Base-by-base conservation (phyloP, 2,113 vertebrate species). In the Canis aureus region DNA sequence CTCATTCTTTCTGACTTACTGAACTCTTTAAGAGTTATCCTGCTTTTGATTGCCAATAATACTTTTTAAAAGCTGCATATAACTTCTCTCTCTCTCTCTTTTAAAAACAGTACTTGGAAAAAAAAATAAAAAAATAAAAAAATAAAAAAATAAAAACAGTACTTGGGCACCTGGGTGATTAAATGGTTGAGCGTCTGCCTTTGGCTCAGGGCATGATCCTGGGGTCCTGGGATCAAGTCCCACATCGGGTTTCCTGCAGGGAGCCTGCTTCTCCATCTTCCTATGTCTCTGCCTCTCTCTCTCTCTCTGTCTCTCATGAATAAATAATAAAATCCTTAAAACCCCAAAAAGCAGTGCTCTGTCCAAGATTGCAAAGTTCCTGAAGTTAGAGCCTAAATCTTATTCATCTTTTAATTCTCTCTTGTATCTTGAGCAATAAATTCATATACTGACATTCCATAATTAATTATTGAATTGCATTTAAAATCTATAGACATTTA, bases 391-490 rank as follows among this genome's bases (percentile, higher is more conserved):
- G 2, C 1, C 1, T 86, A 8, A 86, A 38, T 97, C 60, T 86
- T 82, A 49, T 3, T 92, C 29, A 96, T 91, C 59, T 94, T 91
- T 96, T 71, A 69, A 43, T 66, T 78, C 27, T 27, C 25, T 73
- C 22, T 73, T 51, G 15, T 78, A 16, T 96, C 29, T 79, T 62
- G 29, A 67, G n/a, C 55, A 87, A 84, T 79, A 95, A 57, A 62
- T 71, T 94, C 32, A 88, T 64, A 71, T 86, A 25, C 35, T 76
- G 59, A 89, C 89, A 87, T 62, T 87, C 22, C 20, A 11, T 62
- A 69, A 59, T 92, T 95, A 93, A 74, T 90, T 90, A 79, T 80
- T 93, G 8, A 38, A 67, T 76, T 89, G 67, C 78, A 84, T 84
- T 89, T 53, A n/a, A 95, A 94, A 81, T 49, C 43, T 83, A 2